Conservation (phyloP, 2,888 invertebrate genomes). For the Synanthedon vespiformis region DNA sequence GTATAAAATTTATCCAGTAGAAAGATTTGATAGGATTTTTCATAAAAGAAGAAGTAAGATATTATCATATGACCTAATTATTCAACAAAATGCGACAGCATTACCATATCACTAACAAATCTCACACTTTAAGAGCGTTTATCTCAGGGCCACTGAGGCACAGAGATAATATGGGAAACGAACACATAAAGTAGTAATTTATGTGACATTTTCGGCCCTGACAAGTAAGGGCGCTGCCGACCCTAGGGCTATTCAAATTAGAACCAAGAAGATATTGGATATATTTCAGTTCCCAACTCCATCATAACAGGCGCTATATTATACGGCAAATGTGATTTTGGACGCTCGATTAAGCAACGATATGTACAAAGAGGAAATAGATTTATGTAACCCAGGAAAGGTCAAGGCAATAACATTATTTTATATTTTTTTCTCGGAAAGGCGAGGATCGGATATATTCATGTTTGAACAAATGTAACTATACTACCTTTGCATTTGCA, state of each 20-base stretch:
- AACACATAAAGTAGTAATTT: constrained; percentile 43
- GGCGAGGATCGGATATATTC: neutral
- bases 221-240: constrained; percentile 7
- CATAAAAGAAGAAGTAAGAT: too few species aligned
- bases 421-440: neutral
- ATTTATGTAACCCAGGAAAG: neutral
- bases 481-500: neutral
- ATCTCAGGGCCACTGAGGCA: constrained; percentile 13
- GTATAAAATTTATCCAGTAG: too few species aligned
- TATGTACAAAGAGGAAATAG: neutral
- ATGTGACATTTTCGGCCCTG: constrained; percentile 39
- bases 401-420: neutral
- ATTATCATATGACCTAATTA: neutral
- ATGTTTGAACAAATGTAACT: neutral
- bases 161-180: constrained; percentile 21
- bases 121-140: constrained; percentile 10
- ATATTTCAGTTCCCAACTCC: neutral
- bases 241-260: constrained; percentile 47
- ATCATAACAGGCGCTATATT: constrained; percentile 15
- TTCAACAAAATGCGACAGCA: neutral
- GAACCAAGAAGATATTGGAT: constrained; percentile 24
- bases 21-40: too few species aligned
- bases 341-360: constrained; percentile 32
- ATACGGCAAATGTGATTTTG: constrained; percentile 32
- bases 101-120: constrained; percentile 13